phyloP scores from a whole-genome alignment of 1,140 invertebrate genomes.

The Yoshiicerus persimilis region DNA sequence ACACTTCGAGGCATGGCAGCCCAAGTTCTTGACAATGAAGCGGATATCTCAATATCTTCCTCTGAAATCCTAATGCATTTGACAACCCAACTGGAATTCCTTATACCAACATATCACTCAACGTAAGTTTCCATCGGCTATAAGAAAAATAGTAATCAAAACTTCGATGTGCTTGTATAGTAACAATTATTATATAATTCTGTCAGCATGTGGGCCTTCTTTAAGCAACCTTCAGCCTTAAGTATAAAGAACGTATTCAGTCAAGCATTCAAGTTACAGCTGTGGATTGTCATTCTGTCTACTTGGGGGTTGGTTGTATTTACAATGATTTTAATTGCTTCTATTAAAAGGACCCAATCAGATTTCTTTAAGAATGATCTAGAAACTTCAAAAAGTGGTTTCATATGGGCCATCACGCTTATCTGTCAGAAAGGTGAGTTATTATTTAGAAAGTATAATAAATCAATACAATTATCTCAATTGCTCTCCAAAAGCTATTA shows the following conservation, averaged over 20 bases:
- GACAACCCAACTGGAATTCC: not conserved
- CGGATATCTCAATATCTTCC: slow-evolving; percentile 8
- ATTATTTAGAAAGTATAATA: too few relatives aligned
- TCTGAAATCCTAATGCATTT: slow-evolving; percentile 17
- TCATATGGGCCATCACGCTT: not conserved
- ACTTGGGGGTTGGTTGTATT: not conserved
- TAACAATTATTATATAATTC: not conserved
- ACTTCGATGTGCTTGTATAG: not conserved
- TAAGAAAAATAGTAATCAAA: too few relatives aligned
- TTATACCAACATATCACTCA: slow-evolving; percentile 22
- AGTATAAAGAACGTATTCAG: not conserved
- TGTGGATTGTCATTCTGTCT: slow-evolving; percentile 19
- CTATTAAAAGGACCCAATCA: not conserved
- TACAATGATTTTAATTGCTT: not conserved
- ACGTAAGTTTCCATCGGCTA: slow-evolving; percentile 1
- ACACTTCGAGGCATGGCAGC: slow-evolving; percentile 31
- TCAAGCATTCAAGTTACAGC: not conserved
- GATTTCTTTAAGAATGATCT: not conserved
- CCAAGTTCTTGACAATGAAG: slow-evolving; percentile 2
- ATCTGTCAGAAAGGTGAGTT: not conserved
- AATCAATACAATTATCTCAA: too few relatives aligned
- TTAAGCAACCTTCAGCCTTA: slow-evolving; percentile 21
- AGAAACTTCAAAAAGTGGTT: not conserved
- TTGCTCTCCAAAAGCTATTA: too few relatives aligned
- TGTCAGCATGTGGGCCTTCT: slow-evolving; percentile 17